Base-by-base conservation (phyloP, 2,888 invertebrate species). In the Apantesis nais region DNA sequence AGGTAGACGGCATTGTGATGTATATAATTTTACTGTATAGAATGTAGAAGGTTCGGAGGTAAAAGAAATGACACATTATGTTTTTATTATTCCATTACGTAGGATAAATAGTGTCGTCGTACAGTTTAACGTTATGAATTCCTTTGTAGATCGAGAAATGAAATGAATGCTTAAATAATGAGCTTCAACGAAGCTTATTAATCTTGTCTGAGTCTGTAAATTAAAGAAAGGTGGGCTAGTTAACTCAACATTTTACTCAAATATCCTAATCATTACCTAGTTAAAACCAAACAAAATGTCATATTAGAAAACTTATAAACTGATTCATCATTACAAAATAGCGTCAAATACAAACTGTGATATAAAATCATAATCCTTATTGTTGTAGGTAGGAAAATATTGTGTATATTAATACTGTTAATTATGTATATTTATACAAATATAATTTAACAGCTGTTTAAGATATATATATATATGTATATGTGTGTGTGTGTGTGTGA, bases 321-420 rank as follows among this genome's bases (percentile, higher is more conserved):
- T 66, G 55, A 64, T 31, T 39, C 22, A 67, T 67, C 34, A n/a
- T 25, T 34, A n/a, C 34, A 41, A 44, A 52, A 52, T 63, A 67
- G 71, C 72, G 74, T 74, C 74, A 74, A 75, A 58, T 67, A 74
- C 66, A 76, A 78, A 78, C 85, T 87, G 87, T 86, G 86, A 87
- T 86, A 86, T 78, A 78, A 84, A 79, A 78, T 83, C 80, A 84
- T 86, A 79, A 83, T 85, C 58, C 58, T 58, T 14, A 25, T 55
- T 55, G 14, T 29, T 58, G 29, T 60, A 66, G 9, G n/a, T 60
- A 66, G 14, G 9, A 29, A 39, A 29, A 34, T 37, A 52, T n/a
- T 62, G n/a, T 64, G 31, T 48, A 48, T 22, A 48, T 48, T 22
- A 22, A 48, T 22, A 22, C 22, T 22, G 48, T 25, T 25, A 55